Base-by-base conservation (phyloP, 2,113 vertebrate species). In the Syngnathoides biaculeatus region DNA sequence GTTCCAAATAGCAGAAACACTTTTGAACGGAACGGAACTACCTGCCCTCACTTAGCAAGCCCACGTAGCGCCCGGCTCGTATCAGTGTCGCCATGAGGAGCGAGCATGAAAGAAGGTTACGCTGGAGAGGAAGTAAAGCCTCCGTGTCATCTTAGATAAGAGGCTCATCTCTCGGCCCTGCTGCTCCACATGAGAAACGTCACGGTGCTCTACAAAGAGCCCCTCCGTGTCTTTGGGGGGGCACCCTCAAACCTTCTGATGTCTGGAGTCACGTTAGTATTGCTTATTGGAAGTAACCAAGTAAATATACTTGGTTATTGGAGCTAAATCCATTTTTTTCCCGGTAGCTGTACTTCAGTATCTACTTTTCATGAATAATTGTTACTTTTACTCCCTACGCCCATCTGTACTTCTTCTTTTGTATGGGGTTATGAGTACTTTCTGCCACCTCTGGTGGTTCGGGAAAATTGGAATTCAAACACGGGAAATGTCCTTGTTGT, bases 81-180 rank as follows among this genome's bases (percentile, higher is more conserved):
- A 62, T 75, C 75, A 60, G 73, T 50, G n/a, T 63, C 76, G 79
- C 86, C 84, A 57, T 63, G 22, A 59, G 76, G 76, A 79, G 75
- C 72, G 58, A 64, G 78, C 79, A 80, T 84, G 75, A 89, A 79
- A 82, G 85, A 74, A 75, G 72, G 63, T 76, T 72, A 71, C 61
- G 75, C 74, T 77, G 73, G 75, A 72, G 72, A 42, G 75, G 62
- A 72, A 75, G 81, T 73, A 79, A 83, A 87, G 79, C 78, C 82
- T 80, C 79, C 81, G 75, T 85, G 86, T 86, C 83, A 84, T 84
- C 78, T 74, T 57, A 84, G 87, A 90, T 84, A 84, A 84, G 79
- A 86, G 74, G 66, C 77, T 78, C 70, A 61, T 71, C 76, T 62
- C 77, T 74, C 69, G 73, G 72, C 59, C 64, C 67, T 73, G 81